Base-by-base conservation (phyloP, 2,888 invertebrate species). In the Doris montereyensis region DNA sequence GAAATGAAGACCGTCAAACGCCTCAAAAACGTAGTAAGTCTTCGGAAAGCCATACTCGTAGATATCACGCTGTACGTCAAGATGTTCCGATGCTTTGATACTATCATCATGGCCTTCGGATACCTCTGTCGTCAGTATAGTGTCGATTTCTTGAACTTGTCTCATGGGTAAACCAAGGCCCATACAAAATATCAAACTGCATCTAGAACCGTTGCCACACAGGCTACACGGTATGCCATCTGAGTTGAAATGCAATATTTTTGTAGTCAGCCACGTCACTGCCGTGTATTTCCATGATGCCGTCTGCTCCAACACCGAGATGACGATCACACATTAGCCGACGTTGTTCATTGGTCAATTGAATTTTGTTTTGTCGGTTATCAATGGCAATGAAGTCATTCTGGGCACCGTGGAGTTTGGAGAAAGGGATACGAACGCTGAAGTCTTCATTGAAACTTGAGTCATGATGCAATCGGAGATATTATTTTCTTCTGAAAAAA, bases 161-260 rank as follows among this genome's bases (percentile, higher is more conserved):
- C n/a, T n/a, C n/a, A n/a, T n/a, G n/a, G n/a, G n/a, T n/a, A n/a
- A n/a, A n/a, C n/a, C n/a, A n/a, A n/a, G n/a, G n/a, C n/a, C n/a
- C n/a, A n/a, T n/a, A n/a, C n/a, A n/a, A n/a, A 81, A 86, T 0
- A 78, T 80, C 5, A 87, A 34, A 68, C 80, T 80, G 73, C 87
- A 86, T 2, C 86, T 75, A 1, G 81, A 78, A 2, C 84, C 87
- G 74, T 87, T 87, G 3, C 87, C 86, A 81, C 87, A 86, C 10
- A 87, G 68, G 1, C 68, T 60, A 0, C 83, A 82, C n/a, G 73
- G 71, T 1, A 35, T 67, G 13, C 86, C 86, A 70, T 85, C 82
- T 0, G 84, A 28, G 70, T 84, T 83, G 79, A 81, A 85, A 68
- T 86, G 85, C 1, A 72, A 28, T 28, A 85, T 72, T 28, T 41